phyloP scores from a whole-genome alignment of 2,888 invertebrate species.

The Lasioglossum oenotherae region DNA sequence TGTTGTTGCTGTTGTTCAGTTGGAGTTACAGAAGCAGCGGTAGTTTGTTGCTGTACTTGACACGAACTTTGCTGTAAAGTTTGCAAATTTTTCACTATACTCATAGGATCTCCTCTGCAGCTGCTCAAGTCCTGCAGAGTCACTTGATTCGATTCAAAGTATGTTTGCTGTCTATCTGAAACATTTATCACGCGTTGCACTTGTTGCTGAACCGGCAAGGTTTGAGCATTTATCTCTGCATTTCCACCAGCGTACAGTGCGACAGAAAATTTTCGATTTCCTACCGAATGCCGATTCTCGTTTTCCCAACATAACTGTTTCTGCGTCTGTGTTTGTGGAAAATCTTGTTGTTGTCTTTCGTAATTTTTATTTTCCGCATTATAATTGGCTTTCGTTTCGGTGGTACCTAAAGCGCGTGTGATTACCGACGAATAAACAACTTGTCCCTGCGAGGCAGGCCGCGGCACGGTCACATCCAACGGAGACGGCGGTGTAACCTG shows the following conservation, averaged over 20 bases:
- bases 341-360: conserved; percentile 81
- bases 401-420: conserved; percentile 89
- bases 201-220: conserved; percentile 84
- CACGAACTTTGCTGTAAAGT: conserved; percentile 86
- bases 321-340: conserved; percentile 84
- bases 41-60: conserved; percentile 86
- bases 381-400: conserved; percentile 84
- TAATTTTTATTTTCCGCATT: conserved; percentile 76
- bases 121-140: conserved; percentile 90
- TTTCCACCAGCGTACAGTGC: conserved; percentile 75
- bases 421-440: conserved; percentile 94
- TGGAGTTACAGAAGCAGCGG: conserved; percentile 72
- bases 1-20: conserved; percentile 61
- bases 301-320: conserved; percentile 83
- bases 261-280: conserved; percentile 75
- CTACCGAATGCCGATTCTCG: conserved; percentile 73
- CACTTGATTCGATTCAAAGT: conserved; percentile 88
- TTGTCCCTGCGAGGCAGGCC: conserved; percentile 87
- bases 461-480: conserved; percentile 88
- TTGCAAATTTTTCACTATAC: conserved; percentile 90
- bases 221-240: conserved; percentile 85
- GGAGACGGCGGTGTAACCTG: conserved; percentile 88
- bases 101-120: conserved; percentile 91
- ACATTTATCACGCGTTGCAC: conserved; percentile 84
- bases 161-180: conserved; percentile 87